phyloP scores from a whole-genome alignment of 2,797 vertebrate species.

The Darevskia nairensis region DNA sequence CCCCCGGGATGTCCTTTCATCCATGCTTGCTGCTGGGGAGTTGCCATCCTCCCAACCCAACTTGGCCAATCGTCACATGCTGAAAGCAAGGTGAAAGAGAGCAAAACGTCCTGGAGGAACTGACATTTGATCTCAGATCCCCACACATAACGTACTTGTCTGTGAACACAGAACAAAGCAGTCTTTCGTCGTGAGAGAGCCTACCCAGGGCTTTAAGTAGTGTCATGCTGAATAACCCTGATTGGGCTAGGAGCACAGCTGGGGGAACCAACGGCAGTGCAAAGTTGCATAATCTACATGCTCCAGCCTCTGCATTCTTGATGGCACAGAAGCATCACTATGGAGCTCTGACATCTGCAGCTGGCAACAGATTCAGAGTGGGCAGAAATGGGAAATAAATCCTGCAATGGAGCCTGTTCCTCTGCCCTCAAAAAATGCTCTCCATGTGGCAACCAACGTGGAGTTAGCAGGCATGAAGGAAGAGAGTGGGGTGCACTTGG shows the following conservation, averaged over 20 bases:
- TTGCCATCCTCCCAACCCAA: neutral
- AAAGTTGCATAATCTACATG: neutral
- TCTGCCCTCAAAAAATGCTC: neutral
- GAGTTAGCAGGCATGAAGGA: neutral
- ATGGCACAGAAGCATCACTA: neutral
- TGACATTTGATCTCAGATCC: neutral
- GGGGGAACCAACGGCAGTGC: neutral
- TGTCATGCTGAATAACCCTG: neutral
- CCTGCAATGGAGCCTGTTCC: neutral
- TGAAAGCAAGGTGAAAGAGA: neutral
- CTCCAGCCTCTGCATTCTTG: neutral
- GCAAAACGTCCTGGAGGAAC: neutral
- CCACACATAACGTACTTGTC: too few species aligned
- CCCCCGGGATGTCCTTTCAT: neutral
- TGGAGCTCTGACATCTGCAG: conserved; percentile 10
- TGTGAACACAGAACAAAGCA: neutral
- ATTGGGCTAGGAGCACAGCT: neutral
- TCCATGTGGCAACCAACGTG: conserved; percentile 22
- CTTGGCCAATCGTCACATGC: too few species aligned
- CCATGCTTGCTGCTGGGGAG: neutral
- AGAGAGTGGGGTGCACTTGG: neutral
- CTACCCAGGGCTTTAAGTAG: neutral
- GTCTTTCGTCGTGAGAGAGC: neutral
- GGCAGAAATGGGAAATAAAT: neutral
- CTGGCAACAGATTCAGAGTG: conserved; percentile 28